These are phyloP conservation scores for Brachypodius melanocephalos DNA, from an alignment of 2,113 vertebrate species.

Conservation along the genomic window DNA sequence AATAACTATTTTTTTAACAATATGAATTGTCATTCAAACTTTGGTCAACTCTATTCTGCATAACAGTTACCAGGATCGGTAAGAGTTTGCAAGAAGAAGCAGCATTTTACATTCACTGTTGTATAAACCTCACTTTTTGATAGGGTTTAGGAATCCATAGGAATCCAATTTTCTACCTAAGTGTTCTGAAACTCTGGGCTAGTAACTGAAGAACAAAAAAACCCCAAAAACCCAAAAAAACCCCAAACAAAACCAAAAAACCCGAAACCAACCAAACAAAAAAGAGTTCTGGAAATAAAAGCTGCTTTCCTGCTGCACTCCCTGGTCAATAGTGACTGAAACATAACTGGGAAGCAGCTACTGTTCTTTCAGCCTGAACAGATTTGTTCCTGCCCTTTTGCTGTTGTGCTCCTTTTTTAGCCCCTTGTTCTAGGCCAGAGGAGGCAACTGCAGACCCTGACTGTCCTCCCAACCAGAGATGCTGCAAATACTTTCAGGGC, in stretches of 20 bases:
- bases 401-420: accelerated
- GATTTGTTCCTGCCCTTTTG: background rate
- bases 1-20: background rate
- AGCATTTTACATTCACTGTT: background rate
- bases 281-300: background rate
- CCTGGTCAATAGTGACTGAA: too few species aligned
- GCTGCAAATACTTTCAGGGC: background rate
- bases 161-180: background rate
- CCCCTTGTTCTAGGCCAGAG: background rate
- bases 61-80: background rate
- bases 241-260: too few species aligned
- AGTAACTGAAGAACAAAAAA: background rate
- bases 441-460: accelerated
- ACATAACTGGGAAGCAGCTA: background rate
- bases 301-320: background rate
- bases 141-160: background rate
- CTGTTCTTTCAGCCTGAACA: accelerated
- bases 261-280: too few species aligned
- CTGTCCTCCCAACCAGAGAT: background rate
- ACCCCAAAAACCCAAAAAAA: too few species aligned
- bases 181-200: background rate
- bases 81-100: background rate
- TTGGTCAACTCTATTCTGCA: background rate
- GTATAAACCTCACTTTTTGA: background rate
- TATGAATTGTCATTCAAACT: background rate